Base-by-base conservation (phyloP, 2,797 vertebrate genomes). In the Peromyscus nudipes region DNA sequence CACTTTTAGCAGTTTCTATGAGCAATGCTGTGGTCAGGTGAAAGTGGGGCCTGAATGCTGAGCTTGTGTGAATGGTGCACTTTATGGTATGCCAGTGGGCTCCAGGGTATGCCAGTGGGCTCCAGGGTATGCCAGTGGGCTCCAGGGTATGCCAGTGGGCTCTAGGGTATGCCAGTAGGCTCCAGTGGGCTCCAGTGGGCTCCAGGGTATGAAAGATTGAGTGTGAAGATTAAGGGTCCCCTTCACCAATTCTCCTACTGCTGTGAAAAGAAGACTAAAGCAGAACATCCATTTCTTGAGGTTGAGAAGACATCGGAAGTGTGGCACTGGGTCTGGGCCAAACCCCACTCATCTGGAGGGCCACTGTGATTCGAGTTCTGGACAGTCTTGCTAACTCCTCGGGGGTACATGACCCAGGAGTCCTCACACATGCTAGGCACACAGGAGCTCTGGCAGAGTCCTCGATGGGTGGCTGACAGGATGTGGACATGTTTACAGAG, bases 241-340 rank as follows among this genome's bases (percentile, higher is more conserved):
- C 88, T 37, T 52, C 69, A n/a, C 85, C 62, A 73, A 75, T 37
- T 64, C 62, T 75, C 34, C 25, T 0, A 0, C 25, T 79, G 55
- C 65, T 37, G 14, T 57, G 89, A 91, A 82, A 85, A 88, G 57
- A 65, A 75, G 87, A 79, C 52, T 25, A 43, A 75, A 94, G 83
- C 4, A 34, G 19, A 96, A 43, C 9, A 17, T 57, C 52, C 52
- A 60, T 40, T 85, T 69, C 80, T 16, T 40, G 55, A 94, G 60
- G 69, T 10, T 4, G 1, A 67, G 43, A 80, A 46, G 75, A 95
- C 37, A 76, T 37, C 31, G 90, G 46, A 89, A 88, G 23, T 31
- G 71, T 55, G 73, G 91, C 0, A 0, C 55, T 37, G 57, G 46
- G 43, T 52, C 31, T 21, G 62, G 81, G 84, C 85, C 82, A 60